These are phyloP conservation scores for Trichacis sp. DNA, from an alignment of 2,888 invertebrate genomes.

Conservation along the genomic window DNA sequence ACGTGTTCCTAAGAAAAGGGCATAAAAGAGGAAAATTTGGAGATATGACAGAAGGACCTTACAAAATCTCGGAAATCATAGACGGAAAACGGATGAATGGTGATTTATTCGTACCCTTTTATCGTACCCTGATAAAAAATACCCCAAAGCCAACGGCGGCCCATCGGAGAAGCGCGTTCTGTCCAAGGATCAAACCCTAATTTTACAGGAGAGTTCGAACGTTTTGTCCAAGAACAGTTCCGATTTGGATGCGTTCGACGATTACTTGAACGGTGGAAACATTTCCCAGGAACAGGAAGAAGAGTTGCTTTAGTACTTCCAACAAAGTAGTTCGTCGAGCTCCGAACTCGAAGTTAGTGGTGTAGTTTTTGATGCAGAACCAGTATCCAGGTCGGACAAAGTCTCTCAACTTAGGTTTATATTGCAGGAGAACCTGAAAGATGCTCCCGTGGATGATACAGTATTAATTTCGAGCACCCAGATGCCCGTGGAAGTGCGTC, in stretches of 20 bases:
- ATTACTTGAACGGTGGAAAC: constrained; percentile 82
- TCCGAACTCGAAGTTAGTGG: constrained; percentile 58
- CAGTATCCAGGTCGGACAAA: constrained; percentile 73
- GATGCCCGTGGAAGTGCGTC: constrained; percentile 54
- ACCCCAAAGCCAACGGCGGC: constrained; percentile 53
- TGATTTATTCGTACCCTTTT: no score
- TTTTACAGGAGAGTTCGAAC: constrained; percentile 47
- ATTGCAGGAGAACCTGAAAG: constrained; percentile 76
- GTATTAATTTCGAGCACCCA: constrained; percentile 37
- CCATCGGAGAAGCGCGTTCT: constrained; percentile 36
- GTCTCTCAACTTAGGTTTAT: constrained; percentile 81
- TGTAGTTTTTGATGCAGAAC: constrained; percentile 50
- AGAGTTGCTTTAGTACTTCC: constrained; percentile 86
- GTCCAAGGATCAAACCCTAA: constrained; percentile 49
- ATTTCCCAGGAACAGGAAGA: constrained; percentile 86
- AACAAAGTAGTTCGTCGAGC: constrained; percentile 71
- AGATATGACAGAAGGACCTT: no score
- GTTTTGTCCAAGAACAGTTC: constrained; percentile 70
- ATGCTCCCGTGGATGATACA: constrained; percentile 50
- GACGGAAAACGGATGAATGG: no score
- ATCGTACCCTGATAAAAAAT: constrained; percentile 45
- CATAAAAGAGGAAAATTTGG: no score
- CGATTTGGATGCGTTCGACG: constrained; percentile 84
- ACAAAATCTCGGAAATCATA: no score
- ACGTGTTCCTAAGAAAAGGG: no score